These are phyloP conservation scores for Gila robusta DNA, from an alignment of 2,797 vertebrate genomes.

Conservation along the genomic window DNA sequence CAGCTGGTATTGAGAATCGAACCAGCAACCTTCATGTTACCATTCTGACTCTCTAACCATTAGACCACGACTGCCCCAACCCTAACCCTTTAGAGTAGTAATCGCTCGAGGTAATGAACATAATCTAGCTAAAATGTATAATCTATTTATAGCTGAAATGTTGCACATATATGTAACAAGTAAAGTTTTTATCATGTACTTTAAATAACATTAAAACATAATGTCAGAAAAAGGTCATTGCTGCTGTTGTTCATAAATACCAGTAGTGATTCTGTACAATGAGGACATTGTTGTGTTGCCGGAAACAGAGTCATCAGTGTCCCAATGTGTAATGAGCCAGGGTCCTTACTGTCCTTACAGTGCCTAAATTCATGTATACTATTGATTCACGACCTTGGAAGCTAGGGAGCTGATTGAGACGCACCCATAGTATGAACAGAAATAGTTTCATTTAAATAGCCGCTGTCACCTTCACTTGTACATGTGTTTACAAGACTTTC, in stretches of 20 bases:
- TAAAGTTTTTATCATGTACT: not conserved
- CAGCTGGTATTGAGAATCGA: too few relatives aligned
- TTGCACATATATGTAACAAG: not conserved
- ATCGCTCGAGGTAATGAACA: not conserved
- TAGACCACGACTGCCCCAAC: too few relatives aligned
- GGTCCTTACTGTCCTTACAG: not conserved
- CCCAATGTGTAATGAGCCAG: not conserved
- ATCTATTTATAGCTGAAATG: not conserved
- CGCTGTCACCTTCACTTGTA: not conserved
- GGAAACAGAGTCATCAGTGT: not conserved
- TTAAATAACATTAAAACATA: not conserved
- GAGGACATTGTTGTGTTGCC: not conserved
- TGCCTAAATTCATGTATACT: not conserved
- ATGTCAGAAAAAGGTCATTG: not conserved
- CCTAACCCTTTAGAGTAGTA: too few relatives aligned
- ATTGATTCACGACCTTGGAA: not conserved
- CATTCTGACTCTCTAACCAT: too few relatives aligned
- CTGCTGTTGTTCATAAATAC: not conserved
- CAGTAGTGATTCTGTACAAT: not conserved
- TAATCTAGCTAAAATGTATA: not conserved
- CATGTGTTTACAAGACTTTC: not conserved
- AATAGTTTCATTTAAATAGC: not conserved
- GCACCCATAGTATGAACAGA: not conserved
- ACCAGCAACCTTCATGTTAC: too few relatives aligned
- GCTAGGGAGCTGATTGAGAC: not conserved